Evolutionary conservation across 2,888 invertebrate species (phyloP), one percentile per base, ranked within the genome.

Genomic region (Nomada hirtipes): DNA sequence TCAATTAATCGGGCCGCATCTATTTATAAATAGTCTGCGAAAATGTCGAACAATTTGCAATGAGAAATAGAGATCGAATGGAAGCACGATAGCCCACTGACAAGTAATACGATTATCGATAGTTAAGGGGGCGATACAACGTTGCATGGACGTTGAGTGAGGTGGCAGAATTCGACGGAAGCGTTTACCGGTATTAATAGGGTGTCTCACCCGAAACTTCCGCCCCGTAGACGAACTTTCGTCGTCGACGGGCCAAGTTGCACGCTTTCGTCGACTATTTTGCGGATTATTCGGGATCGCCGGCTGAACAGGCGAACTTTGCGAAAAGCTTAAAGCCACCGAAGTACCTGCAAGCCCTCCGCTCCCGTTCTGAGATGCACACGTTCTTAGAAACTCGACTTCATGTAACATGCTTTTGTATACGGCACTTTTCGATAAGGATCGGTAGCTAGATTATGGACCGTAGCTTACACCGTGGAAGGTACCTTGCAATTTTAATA

Each of bases 71-170:
- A 20, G 53, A 53, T 53, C 53, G 18, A 36, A 7, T 0, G 36
- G 36, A 36, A 36, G 7, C 36, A 7, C 7, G 36, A 36, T 36
- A 36, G 36, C 36, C 4, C 36, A 36, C 36, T 7, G 36, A 36
- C 36, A 36, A 36, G 36, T 36, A 36, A 73, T 70, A 76, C 57
- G 44, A 80, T 82, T 67, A 59, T 65, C 83, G 70, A 76, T 77
- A 73, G 53, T 71, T 65, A 44, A 44, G 3, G 2, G 20, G 44
- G 23, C 52, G 59, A 44, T 47, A 2, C 50, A 36, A 29, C 23
- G 47, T 59, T 42, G 23, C 18, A 47, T n/a, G 26, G 18, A 59
- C n/a, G 63, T 55, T 57, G 60, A 77, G 59, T 53, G 61, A 57
- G 44, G 23, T 13, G 44, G 36, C 13, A 26, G 52, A n/a, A 57